Evolutionary conservation across 2,888 invertebrate species (phyloP).

Genomic region (Thysanoteuthis rhombus): DNA sequence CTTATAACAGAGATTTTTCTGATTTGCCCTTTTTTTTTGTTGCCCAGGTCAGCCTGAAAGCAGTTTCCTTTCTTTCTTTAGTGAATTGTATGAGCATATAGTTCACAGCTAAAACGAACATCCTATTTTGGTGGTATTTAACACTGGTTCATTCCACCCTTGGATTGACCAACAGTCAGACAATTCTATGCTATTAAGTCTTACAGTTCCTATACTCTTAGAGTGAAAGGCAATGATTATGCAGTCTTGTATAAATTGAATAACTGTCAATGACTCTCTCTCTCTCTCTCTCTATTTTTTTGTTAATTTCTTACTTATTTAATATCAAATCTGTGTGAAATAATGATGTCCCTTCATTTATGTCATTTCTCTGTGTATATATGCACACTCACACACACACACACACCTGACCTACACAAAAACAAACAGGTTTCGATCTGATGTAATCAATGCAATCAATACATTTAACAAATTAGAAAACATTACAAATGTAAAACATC

Average conservation of each 20-base stretch:
- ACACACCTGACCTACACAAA: neutral
- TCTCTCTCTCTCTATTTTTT: no score
- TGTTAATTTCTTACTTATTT: no score
- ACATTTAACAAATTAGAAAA: neutral
- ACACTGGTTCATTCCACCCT: no score
- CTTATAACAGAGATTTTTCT: no score
- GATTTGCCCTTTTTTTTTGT: neutral
- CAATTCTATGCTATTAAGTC: neutral
- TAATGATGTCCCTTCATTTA: neutral
- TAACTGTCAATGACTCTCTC: neutral
- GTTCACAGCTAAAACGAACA: no score
- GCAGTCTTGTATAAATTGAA: neutral
- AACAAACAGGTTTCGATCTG: neutral
- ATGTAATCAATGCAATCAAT: neutral
- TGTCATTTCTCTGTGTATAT: neutral
- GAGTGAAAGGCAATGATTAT: neutral
- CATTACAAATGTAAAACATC: neutral
- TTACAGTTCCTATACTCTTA: neutral
- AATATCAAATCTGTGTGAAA: neutral
- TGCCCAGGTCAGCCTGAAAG: neutral
- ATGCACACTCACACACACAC: neutral
- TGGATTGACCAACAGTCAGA: neutral
- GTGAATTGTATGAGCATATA: neutral
- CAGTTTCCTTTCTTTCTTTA: neutral
- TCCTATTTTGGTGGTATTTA: no score